A percentile compares a stretch with the other conserved stretches of the same genome.
Conservation (phyloP, 1,140 invertebrate species). For the Dendrolimus kikuchii region DNA sequence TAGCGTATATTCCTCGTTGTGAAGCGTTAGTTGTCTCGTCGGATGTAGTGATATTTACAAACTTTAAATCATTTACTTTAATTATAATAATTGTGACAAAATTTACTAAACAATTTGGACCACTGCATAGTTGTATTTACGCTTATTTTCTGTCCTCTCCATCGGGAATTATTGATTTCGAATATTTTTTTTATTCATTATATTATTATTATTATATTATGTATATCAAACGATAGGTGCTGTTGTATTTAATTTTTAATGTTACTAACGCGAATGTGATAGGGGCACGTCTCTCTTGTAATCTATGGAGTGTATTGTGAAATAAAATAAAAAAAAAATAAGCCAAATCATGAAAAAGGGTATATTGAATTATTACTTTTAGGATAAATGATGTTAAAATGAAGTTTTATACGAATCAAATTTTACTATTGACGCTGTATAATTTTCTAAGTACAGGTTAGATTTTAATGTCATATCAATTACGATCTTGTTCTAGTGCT, state of each 20-base stretch:
- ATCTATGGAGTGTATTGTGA: slow-evolving; percentile 46
- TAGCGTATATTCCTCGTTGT: slow-evolving; percentile 37
- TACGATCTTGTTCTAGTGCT: slow-evolving; percentile 42
- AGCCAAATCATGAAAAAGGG: slow-evolving; percentile 67
- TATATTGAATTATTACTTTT: slow-evolving; percentile 63
- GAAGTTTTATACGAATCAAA: slow-evolving; percentile 59
- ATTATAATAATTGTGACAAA: slow-evolving; percentile 3
- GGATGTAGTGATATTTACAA: slow-evolving; percentile 48
- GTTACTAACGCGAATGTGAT: slow-evolving; percentile 59
- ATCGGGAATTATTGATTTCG: slow-evolving; percentile 48
- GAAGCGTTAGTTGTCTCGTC: slow-evolving; percentile 50
- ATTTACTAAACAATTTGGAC: slow-evolving; percentile 36
- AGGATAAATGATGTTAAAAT: slow-evolving; percentile 56
- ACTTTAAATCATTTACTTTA: slow-evolving; percentile 27
- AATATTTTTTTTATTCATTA: slow-evolving; percentile 51
- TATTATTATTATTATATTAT: slow-evolving; percentile 44
- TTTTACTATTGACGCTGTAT: slow-evolving; percentile 58
- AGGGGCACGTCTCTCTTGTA: slow-evolving; percentile 54
- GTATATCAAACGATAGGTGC: slow-evolving; percentile 65
- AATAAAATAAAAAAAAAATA: slow-evolving; percentile 25
- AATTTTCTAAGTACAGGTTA: slow-evolving; percentile 63
- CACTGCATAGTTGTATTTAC: slow-evolving; percentile 56
- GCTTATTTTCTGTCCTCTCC: slow-evolving; percentile 47
- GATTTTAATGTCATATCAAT: slow-evolving; percentile 61
- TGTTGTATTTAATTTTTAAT: slow-evolving; percentile 67